Conservation (phyloP, 2,113 vertebrate genomes). For the Nipponia nippon region DNA sequence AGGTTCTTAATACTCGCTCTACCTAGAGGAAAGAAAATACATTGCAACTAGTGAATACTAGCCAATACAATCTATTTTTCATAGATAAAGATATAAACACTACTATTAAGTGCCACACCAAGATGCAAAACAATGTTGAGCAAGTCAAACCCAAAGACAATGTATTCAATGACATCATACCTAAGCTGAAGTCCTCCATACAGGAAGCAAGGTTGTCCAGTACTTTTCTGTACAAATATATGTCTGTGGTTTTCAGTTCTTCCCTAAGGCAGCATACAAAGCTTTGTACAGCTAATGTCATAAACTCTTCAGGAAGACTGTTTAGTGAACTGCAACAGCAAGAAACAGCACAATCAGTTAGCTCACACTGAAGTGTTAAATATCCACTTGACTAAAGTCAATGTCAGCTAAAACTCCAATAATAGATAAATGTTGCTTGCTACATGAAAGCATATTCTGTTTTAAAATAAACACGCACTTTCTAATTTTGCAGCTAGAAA, state of each 20-base stretch:
- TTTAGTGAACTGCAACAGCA: conserved; percentile 76
- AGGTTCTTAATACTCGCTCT: conserved; percentile 79
- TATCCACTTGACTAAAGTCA: not conserved
- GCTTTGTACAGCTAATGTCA: conserved; percentile 55
- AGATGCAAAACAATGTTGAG: not conserved
- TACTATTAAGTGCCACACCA: not conserved
- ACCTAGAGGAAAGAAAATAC: conserved; percentile 71
- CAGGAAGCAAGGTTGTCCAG: conserved; percentile 84
- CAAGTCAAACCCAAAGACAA: not conserved
- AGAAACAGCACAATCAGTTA: not conserved
- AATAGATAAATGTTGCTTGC: not conserved
- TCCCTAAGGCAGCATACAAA: conserved; percentile 78
- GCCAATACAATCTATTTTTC: not conserved
- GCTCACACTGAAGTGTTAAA: not conserved
- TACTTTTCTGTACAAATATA: conserved; percentile 73
- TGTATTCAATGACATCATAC: conserved; percentile 50
- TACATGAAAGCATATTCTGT: not conserved
- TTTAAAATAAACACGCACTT: accelerated
- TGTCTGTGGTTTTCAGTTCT: conserved; percentile 69
- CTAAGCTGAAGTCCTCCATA: conserved; percentile 84
- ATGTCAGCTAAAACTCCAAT: not conserved
- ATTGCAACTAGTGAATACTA: not conserved
- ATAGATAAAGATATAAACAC: not conserved
- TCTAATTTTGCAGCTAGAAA: not conserved
- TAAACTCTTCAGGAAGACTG: conserved; percentile 75